Percentiles rank a stretch among this genome's conserved stretches.
Conservation (phyloP, 2,113 vertebrate species). For the Todiramphus saurophagus region DNA sequence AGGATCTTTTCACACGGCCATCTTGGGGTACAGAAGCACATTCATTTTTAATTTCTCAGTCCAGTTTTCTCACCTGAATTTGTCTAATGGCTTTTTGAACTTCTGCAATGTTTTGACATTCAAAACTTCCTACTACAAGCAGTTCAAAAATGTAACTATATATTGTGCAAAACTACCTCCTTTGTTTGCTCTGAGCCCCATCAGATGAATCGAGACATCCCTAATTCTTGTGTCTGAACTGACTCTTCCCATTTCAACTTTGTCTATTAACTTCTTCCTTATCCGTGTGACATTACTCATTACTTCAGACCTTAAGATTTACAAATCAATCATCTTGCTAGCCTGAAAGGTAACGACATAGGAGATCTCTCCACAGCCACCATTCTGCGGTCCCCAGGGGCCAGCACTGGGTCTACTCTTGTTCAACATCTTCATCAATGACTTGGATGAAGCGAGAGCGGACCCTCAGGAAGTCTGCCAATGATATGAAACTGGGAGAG, state of each 20-base stretch:
- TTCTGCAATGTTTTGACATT: not conserved
- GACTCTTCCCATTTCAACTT: not conserved
- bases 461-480: too few species aligned
- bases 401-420: too few species aligned
- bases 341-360: rapidly evolving
- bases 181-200: not conserved
- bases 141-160: not conserved
- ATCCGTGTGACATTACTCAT: not conserved
- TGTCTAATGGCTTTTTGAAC: not conserved
- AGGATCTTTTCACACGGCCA: not conserved
- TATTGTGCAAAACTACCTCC: not conserved
- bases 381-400: not conserved
- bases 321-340: not conserved
- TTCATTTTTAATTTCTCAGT: not conserved
- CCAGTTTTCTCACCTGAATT: not conserved
- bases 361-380: not conserved
- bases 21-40: not conserved
- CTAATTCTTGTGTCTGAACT: not conserved
- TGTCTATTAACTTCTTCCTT: not conserved
- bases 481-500: too few species aligned
- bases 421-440: too few species aligned
- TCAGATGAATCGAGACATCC: not conserved
- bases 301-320: not conserved
- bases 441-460: too few species aligned
- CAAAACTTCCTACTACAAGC: not conserved